These are phyloP conservation scores for Lamellibrachia columna DNA, from an alignment of 2,888 invertebrate genomes.

Conservation along the genomic window DNA sequence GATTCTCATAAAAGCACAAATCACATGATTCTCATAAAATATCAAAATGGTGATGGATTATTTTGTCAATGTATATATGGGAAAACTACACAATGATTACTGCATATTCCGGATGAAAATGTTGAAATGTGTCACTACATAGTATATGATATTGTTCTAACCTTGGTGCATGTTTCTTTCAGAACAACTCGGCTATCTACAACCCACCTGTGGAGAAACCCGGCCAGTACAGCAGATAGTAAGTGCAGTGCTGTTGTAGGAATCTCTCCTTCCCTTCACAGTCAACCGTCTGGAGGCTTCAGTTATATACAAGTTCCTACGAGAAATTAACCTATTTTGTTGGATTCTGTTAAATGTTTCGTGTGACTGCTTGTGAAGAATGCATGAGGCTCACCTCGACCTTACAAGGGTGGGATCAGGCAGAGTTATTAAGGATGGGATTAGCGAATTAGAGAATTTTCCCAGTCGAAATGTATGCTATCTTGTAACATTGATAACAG, in stretches of 20 bases:
- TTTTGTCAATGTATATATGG: not conserved
- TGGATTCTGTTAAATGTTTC: not conserved
- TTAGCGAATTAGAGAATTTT: too few relatives aligned
- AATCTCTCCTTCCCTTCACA: not conserved
- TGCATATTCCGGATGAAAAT: not conserved
- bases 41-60: not conserved
- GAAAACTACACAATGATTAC: not conserved
- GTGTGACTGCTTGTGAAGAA: not conserved
- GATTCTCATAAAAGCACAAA: too few relatives aligned
- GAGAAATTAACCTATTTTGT: not conserved
- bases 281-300: not conserved
- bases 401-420: too few relatives aligned
- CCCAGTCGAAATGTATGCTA: too few relatives aligned
- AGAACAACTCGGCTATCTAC: conserved; percentile 40
- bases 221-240: conserved; percentile 62
- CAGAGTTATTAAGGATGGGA: too few relatives aligned
- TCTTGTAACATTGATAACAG: too few relatives aligned
- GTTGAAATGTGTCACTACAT: not conserved
- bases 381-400: too few relatives aligned
- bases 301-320: not conserved
- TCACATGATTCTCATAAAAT: not conserved
- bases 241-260: not conserved
- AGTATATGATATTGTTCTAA: not conserved
- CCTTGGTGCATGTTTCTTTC: not conserved
- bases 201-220: conserved; percentile 63